Conservation (phyloP, 1,140 invertebrate species). For the Cyphomyrmex costatus region DNA sequence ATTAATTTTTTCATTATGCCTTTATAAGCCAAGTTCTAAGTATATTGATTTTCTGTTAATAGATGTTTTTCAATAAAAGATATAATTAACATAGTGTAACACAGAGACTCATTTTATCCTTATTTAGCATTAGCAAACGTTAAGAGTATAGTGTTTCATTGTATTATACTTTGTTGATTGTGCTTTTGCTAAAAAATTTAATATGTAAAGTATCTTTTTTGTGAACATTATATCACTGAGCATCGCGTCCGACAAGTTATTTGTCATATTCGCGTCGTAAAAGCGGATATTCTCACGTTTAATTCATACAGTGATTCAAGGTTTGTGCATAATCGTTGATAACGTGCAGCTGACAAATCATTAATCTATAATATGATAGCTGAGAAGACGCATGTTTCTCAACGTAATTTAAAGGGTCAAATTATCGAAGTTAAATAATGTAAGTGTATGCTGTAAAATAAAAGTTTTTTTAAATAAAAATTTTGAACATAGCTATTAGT, state of each 20-base stretch:
- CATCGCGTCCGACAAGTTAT: not conserved
- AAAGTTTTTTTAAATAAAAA: not conserved
- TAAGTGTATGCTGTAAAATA: no score
- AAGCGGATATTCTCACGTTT: not conserved
- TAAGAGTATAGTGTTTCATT: no score
- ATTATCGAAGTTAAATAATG: not conserved
- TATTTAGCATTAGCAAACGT: no score
- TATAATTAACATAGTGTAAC: no score
- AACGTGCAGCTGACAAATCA: not conserved
- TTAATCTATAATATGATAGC: not conserved
- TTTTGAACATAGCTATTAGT: no score
- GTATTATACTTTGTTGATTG: no score
- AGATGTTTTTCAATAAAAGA: no score
- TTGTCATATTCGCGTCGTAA: not conserved
- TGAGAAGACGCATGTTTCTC: not conserved
- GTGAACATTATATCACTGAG: not conserved
- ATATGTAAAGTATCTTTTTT: not conserved
- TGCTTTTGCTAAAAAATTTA: no score
- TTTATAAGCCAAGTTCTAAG: no score
- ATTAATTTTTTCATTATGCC: not conserved
- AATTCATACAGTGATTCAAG: not conserved
- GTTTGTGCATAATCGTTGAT: conserved; percentile 1
- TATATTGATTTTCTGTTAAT: no score
- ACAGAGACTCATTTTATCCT: no score
- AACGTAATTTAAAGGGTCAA: not conserved